Evolutionary conservation across 2,888 invertebrate genomes (phyloP).

Genomic region (Gymnoscelis rufifasciata): DNA sequence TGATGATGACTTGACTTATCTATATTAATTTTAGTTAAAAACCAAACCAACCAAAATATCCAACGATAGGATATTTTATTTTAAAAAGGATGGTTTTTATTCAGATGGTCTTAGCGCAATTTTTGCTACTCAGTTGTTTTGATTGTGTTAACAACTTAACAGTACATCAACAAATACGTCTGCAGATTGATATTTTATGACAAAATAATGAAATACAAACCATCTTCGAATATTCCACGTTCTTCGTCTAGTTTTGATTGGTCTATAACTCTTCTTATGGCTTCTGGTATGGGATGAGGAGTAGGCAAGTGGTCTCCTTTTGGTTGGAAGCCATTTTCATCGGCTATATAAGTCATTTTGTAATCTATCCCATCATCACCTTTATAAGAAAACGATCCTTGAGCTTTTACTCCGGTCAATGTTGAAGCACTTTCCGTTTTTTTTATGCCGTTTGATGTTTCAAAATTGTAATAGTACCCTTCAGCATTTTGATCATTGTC

Average conservation of each 20-base stretch:
- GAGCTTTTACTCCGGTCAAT: constrained; percentile 53
- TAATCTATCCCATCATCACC: constrained; percentile 67
- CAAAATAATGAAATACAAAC: constrained; percentile 36
- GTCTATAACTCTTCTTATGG: constrained; percentile 56
- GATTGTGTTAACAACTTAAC: too few relatives aligned
- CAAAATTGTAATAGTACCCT: constrained; percentile 54
- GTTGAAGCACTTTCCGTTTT: constrained; percentile 57
- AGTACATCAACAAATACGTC: too few relatives aligned
- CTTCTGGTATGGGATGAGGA: constrained; percentile 61
- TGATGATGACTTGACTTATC: too few relatives aligned
- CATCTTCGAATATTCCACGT: constrained; percentile 55
- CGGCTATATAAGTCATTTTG: constrained; percentile 55
- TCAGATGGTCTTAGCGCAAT: too few relatives aligned
- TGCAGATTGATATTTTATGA: too few relatives aligned
- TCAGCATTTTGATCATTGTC: constrained; percentile 50
- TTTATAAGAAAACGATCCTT: constrained; percentile 59
- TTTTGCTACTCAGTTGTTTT: too few relatives aligned
- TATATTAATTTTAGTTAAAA: too few relatives aligned
- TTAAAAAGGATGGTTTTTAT: too few relatives aligned
- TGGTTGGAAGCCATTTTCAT: constrained; percentile 64
- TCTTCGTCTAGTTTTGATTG: constrained; percentile 48
- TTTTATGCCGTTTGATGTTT: constrained; percentile 66
- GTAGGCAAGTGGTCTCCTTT: constrained; percentile 65
- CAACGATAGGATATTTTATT: too few relatives aligned
- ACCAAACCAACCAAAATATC: too few relatives aligned